Base-by-base conservation (phyloP, 2,113 vertebrate species). In the Verasper variegatus region DNA sequence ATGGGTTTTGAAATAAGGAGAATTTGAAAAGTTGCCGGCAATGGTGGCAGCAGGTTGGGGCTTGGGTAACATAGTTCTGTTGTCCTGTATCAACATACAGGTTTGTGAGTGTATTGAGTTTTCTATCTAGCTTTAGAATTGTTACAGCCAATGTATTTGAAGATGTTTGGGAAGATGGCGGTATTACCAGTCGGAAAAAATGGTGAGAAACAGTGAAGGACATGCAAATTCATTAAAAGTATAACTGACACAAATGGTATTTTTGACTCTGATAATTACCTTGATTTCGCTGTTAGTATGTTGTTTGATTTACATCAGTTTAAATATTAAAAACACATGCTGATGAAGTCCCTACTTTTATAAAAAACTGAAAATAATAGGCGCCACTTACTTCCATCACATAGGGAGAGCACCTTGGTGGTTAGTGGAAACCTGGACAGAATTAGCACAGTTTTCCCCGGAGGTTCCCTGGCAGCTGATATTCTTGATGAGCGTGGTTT, bases 401-500 rank as follows among this genome's bases (percentile, higher is more conserved):
- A 6, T 1, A 58, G 14, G 58, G 35, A 18, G 6, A 24, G 15
- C 27, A 15, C 52, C 24, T 45, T 9, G 3, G 49, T n/a, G 14
- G 21, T 24, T n/a, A 14, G 4, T 58, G 4, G 5, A 51, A 60
- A 62, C 47, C 56, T 47, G 40, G 6, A 59, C 52, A 21, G 58
- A 27, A 51, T 70, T 14, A 31, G 12, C 5, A 12, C 54, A 61
- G 24, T 21, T 64, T 26, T 45, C 37, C 35, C 51, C 18, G 0
- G 14, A 37, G 14, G 12, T 23, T 55, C 26, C 68, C 26, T 12
- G 37, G 5, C 51, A 45, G 24, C 23, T 72, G 11, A 35, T 31
- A 40, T 12, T 63, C 18, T 58, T 81, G 61, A 81, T 45, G 63
- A 78, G 68, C 31, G 13, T 59, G 8, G 35, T 45, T 67, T 68